Evolutionary conservation across 1,140 invertebrate species (phyloP), one percentile per base, ranked within the genome.

Genomic region (Pseudachorutes palmiensis): DNA sequence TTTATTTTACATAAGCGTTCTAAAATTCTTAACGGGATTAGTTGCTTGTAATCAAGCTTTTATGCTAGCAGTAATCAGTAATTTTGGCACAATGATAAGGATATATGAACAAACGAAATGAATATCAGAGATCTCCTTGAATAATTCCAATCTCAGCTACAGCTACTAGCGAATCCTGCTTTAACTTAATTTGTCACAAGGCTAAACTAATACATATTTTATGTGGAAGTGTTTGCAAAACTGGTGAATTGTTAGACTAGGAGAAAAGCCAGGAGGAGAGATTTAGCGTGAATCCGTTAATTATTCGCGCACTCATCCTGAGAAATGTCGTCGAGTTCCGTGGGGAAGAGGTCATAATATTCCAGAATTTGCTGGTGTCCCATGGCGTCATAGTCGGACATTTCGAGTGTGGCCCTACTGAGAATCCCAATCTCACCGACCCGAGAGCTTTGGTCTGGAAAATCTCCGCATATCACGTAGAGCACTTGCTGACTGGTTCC

Each of bases 381-480:
- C 24, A 5, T 24, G 3, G 14, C 51, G 14, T 55, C 24, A 9
- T 55, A 3, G 12, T 5, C 24, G 9, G 51, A 16, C 14, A 55
- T 14, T 55, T 22, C 51, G 5, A n/a, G n/a, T n/a, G 12, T 19
- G 24, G 3, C 51, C 51, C 51, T 55, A 55, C 51, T 55, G 51
- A 55, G 51, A 55, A 55, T 55, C 24, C 51, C 51, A 55, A 55
- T 55, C 51, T 55, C 24, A 24, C 24, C 51, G 9, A 12, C 51
- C 12, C 12, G 12, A 22, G 51, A 24, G 5, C 51, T 55, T 24
- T 55, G 51, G 12, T 55, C 24, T 55, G 12, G 51, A 24, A 55
- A 55, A 3, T 55, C 24, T 14, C 24, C 51, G 24, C 51, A 55
- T 5, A 55, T 55, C 51, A 55, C 5, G 51, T 55, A 55, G 51